These are phyloP conservation scores for Poicephalus gulielmi DNA, from an alignment of 2,113 vertebrate species.

Conservation along the genomic window DNA sequence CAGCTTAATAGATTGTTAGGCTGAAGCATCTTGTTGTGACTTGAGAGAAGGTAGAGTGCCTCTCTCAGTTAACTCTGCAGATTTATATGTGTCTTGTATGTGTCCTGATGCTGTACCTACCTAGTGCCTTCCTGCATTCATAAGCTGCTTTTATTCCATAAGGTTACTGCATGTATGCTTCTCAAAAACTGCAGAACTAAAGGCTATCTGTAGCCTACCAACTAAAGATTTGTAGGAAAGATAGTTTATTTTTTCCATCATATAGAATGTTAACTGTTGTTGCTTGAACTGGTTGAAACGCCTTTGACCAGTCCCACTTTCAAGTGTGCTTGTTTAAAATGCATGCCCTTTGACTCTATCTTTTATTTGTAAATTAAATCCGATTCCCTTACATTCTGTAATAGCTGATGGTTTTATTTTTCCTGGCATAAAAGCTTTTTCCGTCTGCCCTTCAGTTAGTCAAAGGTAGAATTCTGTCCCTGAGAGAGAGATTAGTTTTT, in stretches of 20 bases:
- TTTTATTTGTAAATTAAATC: conserved; percentile 59
- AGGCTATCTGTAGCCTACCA: neutral
- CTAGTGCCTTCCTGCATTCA: neutral
- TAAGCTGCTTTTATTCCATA: neutral
- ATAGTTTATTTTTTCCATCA: neutral
- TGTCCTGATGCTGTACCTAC: neutral
- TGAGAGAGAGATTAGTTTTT: conserved; percentile 70
- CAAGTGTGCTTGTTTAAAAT: neutral
- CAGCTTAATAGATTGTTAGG: neutral
- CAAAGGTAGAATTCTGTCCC: conserved; percentile 63
- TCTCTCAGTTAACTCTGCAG: neutral
- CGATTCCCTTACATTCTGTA: conserved; percentile 62
- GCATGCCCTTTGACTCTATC: neutral
- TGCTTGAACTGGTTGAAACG: neutral
- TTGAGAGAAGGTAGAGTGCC: neutral
- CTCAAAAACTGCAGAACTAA: neutral
- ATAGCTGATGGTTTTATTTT: conserved; percentile 62
- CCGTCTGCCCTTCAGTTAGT: conserved; percentile 55
- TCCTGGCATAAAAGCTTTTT: conserved; percentile 57
- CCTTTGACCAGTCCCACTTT: neutral
- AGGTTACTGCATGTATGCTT: neutral
- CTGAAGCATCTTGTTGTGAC: neutral
- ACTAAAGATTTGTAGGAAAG: neutral
- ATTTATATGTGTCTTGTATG: neutral
- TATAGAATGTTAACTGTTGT: neutral